A percentile compares a stretch with the other conserved stretches of the same genome.
Conservation (phyloP, 2,797 vertebrate species). For the Pelochelys cantorii region DNA sequence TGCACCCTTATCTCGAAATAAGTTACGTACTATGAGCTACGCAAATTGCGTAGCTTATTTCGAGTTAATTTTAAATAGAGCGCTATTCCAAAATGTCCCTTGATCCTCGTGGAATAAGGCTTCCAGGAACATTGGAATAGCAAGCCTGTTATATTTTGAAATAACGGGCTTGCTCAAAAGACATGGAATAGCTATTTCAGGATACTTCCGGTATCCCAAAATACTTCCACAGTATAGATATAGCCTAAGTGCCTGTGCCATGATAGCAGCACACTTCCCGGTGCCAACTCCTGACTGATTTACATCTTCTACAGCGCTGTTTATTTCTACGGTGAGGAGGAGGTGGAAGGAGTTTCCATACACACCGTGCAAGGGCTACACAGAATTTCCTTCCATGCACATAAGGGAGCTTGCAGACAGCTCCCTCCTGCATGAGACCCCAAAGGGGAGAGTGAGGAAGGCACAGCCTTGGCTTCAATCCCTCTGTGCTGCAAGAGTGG, state of each 20-base stretch:
- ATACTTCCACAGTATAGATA: too few relatives aligned
- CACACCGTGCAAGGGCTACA: neutral
- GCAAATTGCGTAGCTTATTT: too few relatives aligned
- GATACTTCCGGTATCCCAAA: too few relatives aligned
- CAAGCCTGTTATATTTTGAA: too few relatives aligned
- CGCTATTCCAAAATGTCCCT: too few relatives aligned
- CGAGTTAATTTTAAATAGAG: too few relatives aligned
- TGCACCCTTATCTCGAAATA: too few relatives aligned
- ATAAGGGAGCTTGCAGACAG: fast-evolving
- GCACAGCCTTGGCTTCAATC: neutral
- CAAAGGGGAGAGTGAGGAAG: neutral
- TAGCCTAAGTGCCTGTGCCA: neutral
- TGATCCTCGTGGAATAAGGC: too few relatives aligned
- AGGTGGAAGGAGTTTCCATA: neutral
- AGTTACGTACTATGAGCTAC: too few relatives aligned
- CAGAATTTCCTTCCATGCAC: neutral
- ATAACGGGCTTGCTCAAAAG: too few relatives aligned
- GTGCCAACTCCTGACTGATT: neutral
- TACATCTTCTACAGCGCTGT: neutral
- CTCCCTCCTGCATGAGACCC: neutral
- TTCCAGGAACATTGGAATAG: too few relatives aligned
- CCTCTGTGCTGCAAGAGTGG: neutral
- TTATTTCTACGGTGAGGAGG: neutral
- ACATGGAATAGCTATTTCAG: too few relatives aligned
- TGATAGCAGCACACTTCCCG: neutral